A percentile compares a stretch with the other conserved stretches of the same genome.
These are phyloP conservation scores for Euspilapteryx auroguttella DNA, from an alignment of 2,888 invertebrate genomes.

Conservation along the genomic window DNA sequence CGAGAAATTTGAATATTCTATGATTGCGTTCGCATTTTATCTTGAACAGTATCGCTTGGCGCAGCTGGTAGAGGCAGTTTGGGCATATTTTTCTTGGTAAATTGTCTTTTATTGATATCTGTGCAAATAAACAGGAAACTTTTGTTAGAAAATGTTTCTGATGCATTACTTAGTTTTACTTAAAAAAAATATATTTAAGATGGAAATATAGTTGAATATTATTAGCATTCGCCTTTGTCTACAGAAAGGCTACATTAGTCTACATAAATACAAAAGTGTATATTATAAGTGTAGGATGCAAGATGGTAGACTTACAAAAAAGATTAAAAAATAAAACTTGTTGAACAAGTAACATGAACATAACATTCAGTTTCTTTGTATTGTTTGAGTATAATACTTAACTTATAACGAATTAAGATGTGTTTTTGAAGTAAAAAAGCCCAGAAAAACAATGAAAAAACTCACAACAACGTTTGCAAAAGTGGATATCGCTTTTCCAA, in stretches of 20 bases:
- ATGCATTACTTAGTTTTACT: neutral
- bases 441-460: neutral
- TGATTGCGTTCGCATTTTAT: constrained; percentile 29
- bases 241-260: too few species aligned
- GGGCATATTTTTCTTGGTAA: constrained; percentile 30
- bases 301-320: too few species aligned
- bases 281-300: too few species aligned
- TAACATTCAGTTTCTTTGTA: too few species aligned
- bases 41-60: constrained; percentile 33
- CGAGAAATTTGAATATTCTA: constrained; percentile 14
- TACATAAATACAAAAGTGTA: too few species aligned
- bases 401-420: too few species aligned
- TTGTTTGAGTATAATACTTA: too few species aligned
- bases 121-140: constrained; percentile 1
- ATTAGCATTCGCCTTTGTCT: too few species aligned
- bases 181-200: neutral
- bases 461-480: constrained; percentile 19
- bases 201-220: neutral
- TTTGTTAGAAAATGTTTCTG: neutral
- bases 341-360: too few species aligned
- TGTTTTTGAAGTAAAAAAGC: too few species aligned
- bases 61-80: constrained; percentile 25
- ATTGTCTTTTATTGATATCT: constrained; percentile 18
- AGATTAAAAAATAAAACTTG: too few species aligned
- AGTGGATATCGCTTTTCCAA: constrained; percentile 22